Evolutionary conservation across 2,797 vertebrate species (phyloP).

Genomic region (Betta splendens): DNA sequence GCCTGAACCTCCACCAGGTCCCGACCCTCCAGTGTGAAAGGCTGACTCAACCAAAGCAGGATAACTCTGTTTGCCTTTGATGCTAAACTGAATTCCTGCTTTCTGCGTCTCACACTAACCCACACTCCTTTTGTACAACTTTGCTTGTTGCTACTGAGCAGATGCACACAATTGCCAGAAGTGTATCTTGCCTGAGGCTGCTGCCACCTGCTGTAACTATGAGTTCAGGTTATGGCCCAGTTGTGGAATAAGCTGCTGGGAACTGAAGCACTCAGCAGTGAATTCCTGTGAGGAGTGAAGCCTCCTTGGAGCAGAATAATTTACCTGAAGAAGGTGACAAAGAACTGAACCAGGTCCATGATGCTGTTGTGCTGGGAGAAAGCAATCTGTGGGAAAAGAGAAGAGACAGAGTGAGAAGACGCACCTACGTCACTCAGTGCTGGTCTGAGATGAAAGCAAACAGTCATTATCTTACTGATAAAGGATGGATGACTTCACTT

Average conservation of each 20-base stretch:
- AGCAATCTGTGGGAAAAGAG: slow-evolving; percentile 82
- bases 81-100: neutral
- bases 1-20: neutral
- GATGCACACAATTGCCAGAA: neutral
- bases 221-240: slow-evolving; percentile 25
- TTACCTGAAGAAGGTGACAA: slow-evolving; percentile 96
- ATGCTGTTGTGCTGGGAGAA: slow-evolving; percentile 95
- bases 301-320: neutral
- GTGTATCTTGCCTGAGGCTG: slow-evolving; percentile 25
- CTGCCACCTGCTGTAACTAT: slow-evolving; percentile 34
- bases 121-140: neutral
- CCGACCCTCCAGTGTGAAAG: neutral
- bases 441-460: too few relatives aligned
- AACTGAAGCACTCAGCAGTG: slow-evolving; percentile 6
- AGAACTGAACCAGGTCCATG: slow-evolving; percentile 96
- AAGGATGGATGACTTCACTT: neutral
- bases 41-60: neutral
- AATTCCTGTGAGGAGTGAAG: neutral
- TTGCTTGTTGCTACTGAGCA: slow-evolving; percentile 2
- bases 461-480: neutral
- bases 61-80: neutral
- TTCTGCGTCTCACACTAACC: neutral
- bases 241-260: slow-evolving; percentile 20
- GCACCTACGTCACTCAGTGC: too few relatives aligned
- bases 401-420: neutral